phyloP scores from a whole-genome alignment of 2,113 vertebrate species.

The Genyomyrus donnyi region DNA sequence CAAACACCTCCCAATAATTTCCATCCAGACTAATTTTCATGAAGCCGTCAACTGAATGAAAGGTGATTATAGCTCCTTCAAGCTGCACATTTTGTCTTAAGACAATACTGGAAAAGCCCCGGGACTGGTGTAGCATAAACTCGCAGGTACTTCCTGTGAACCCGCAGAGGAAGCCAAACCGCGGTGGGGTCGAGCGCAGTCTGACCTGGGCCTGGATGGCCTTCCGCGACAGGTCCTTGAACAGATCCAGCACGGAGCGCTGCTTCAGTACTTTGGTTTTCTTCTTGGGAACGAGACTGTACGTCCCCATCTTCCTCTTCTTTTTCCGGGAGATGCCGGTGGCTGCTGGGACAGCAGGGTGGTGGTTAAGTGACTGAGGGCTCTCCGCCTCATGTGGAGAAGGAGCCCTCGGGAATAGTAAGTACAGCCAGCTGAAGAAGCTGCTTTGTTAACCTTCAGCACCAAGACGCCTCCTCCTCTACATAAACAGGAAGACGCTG shows the following conservation, averaged over 20 bases:
- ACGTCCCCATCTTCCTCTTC: slow-evolving; percentile 95
- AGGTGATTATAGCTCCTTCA: neutral
- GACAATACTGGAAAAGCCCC: neutral
- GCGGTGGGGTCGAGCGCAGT: neutral
- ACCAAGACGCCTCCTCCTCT: neutral
- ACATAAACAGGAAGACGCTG: neutral
- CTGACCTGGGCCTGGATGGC: slow-evolving; percentile 66
- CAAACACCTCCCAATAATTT: neutral
- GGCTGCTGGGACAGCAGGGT: slow-evolving; percentile 40
- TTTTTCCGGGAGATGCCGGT: slow-evolving; percentile 81
- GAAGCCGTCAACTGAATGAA: neutral
- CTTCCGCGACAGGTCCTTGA: slow-evolving; percentile 67
- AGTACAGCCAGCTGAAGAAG: neutral
- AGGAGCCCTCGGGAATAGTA: neutral
- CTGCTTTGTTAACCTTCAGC: neutral
- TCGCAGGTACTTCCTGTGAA: neutral
- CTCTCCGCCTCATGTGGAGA: neutral
- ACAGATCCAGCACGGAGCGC: slow-evolving; percentile 92
- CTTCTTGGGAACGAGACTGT: slow-evolving; percentile 96
- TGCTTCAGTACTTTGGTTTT: slow-evolving; percentile 95
- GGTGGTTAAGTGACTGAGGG: neutral
- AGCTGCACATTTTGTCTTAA: neutral
- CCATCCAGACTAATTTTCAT: neutral
- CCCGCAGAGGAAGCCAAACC: neutral
- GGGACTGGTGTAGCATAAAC: neutral